A percentile compares a stretch with the other conserved stretches of the same genome.
phyloP scores from a whole-genome alignment of 2,888 invertebrate genomes.

The Andrena haemorrhoa region DNA sequence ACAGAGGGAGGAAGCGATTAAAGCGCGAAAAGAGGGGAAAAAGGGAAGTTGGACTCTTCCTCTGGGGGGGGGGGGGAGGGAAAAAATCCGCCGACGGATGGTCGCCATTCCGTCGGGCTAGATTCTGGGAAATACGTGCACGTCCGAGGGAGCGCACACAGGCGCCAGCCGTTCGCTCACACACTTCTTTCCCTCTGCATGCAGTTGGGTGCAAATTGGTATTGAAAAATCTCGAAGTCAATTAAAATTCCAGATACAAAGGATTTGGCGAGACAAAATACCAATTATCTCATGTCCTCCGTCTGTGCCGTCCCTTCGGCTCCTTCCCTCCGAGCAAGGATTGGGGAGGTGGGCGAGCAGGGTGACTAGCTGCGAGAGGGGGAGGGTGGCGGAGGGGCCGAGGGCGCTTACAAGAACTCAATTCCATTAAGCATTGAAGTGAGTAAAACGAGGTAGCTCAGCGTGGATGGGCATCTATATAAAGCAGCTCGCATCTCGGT shows the following conservation, averaged over 20 bases:
- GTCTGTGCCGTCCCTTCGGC: slow-evolving; percentile 57
- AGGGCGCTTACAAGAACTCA: slow-evolving; percentile 80
- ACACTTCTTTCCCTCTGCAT: slow-evolving; percentile 46
- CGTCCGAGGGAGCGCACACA: slow-evolving; percentile 19
- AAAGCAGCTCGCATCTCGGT: slow-evolving; percentile 79
- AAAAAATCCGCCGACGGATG: slow-evolving; percentile 62
- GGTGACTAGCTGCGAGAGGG: slow-evolving; percentile 15
- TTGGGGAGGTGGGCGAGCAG: slow-evolving; percentile 56
- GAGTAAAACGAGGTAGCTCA: slow-evolving; percentile 80
- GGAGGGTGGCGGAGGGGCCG: slow-evolving; percentile 13
- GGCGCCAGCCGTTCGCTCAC: slow-evolving; percentile 1
- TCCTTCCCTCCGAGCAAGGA: slow-evolving; percentile 31
- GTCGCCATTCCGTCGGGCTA: slow-evolving; percentile 70
- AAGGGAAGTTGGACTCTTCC: slow-evolving; percentile 48
- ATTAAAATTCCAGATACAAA: slow-evolving; percentile 79
- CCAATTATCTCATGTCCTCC: slow-evolving; percentile 79
- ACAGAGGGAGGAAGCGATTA: slow-evolving; percentile 58
- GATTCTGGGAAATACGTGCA: slow-evolving; percentile 43
- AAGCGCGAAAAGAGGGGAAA: slow-evolving; percentile 44
- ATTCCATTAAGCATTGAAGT: slow-evolving; percentile 82
- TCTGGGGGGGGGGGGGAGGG: neutral
- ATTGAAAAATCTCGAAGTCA: slow-evolving; percentile 80
- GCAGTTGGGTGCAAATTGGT: slow-evolving; percentile 76
- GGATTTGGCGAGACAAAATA: slow-evolving; percentile 81
- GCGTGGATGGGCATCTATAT: slow-evolving; percentile 78